A percentile compares a stretch with the other conserved stretches of the same genome.
Conservation (phyloP, 2,888 invertebrate genomes). For the Cosmia trapezina region DNA sequence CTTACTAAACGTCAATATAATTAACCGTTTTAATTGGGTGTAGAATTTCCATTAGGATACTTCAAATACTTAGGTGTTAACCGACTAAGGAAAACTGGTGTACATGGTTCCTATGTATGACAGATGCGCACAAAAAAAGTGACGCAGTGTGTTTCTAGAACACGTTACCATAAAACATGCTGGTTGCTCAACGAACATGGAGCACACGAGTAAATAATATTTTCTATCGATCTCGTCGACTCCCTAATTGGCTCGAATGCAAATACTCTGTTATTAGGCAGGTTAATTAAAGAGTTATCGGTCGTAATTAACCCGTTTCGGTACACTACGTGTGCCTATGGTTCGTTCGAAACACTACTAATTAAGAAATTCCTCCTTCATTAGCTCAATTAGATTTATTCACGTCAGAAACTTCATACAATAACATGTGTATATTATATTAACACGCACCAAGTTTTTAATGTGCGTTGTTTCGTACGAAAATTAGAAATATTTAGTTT, state of each 20-base stretch:
- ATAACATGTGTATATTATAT: conserved; percentile 66
- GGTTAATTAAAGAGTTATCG: conserved; percentile 90
- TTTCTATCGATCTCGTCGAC: conserved; percentile 78
- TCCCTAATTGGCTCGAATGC: conserved; percentile 87
- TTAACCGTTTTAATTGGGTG: conserved; percentile 9
- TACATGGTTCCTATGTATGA: conserved; percentile 19
- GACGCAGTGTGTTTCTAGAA: conserved; percentile 48
- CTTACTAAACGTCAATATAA: conserved; percentile 10
- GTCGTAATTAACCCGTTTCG: conserved; percentile 88
- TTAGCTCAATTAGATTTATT: conserved; percentile 88
- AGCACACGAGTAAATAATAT: conserved; percentile 71
- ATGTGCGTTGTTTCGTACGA: conserved; percentile 49
- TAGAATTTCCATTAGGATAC: conserved; percentile 45
- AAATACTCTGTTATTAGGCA: conserved; percentile 89
- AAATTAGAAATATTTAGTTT: conserved; percentile 61
- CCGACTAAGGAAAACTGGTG: conserved; percentile 38
- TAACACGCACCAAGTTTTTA: conserved; percentile 60
- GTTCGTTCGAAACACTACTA: conserved; percentile 86
- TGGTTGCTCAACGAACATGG: conserved; percentile 52
- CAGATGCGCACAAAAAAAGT: conserved; percentile 52
- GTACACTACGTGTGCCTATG: conserved; percentile 86
- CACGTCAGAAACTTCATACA: conserved; percentile 77
- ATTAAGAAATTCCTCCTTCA: conserved; percentile 89
- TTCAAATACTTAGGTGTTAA: conserved; percentile 37
- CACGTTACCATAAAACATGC: conserved; percentile 48